Evolutionary conservation across 1,140 invertebrate genomes (phyloP).

Genomic region (Apis cerana): DNA sequence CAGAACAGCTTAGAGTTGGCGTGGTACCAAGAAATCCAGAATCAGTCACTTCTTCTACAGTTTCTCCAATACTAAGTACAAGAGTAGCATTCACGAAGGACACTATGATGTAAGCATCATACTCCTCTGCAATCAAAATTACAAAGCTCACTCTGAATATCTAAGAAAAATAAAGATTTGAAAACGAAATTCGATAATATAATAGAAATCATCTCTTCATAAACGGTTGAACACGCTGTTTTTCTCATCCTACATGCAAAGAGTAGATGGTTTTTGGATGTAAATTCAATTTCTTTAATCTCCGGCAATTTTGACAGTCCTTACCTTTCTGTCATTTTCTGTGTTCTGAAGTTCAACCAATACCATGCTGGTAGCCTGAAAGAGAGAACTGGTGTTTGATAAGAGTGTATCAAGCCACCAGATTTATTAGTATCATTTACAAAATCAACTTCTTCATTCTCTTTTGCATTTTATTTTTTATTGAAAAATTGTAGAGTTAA

Average conservation of each 20-base stretch:
- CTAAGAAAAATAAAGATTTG: constrained; percentile 8
- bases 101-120: constrained; percentile 99
- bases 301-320: constrained; percentile 62
- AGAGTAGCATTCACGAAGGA: constrained; percentile 99
- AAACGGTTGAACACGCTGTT: constrained; percentile 34
- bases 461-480: constrained; percentile 17
- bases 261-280: constrained; percentile 32
- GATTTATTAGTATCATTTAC: constrained; percentile 78
- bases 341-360: constrained; percentile 76
- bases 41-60: constrained; percentile 99
- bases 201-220: constrained; percentile 23
- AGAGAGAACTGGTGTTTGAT: constrained; percentile 87
- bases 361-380: constrained; percentile 81
- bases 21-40: constrained; percentile 99
- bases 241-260: constrained; percentile 46
- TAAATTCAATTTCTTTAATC: constrained; percentile 53
- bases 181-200: constrained; percentile 30
- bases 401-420: constrained; percentile 82
- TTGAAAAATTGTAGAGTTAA: constrained; percentile 31
- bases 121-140: constrained; percentile 94
- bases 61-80: constrained; percentile 99
- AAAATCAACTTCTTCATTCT: constrained; percentile 50
- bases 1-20: constrained; percentile 97
- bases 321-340: constrained; percentile 76
- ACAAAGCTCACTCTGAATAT: constrained; percentile 70